Conservation (phyloP, 2,797 vertebrate genomes). For the Sparidentex hasta region DNA sequence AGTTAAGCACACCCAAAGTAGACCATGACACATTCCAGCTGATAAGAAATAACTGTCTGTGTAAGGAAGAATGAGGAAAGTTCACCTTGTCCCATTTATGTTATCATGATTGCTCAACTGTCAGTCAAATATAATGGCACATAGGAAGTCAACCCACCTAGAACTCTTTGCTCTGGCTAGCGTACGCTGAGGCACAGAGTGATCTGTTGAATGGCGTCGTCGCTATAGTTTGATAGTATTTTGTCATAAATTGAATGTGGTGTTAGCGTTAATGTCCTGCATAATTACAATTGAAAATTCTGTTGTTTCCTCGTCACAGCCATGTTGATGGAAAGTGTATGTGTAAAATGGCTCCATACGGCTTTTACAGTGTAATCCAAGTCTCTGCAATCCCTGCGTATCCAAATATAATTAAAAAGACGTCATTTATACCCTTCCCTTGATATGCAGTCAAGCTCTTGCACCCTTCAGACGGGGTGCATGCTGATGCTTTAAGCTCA, state of each 20-base stretch:
- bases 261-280: neutral
- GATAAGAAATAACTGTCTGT: slow-evolving; percentile 83
- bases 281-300: neutral
- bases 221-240: neutral
- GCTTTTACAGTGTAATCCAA: too few relatives aligned
- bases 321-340: too few relatives aligned
- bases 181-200: slow-evolving; percentile 45
- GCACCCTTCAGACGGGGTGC: too few relatives aligned
- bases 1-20: slow-evolving; percentile 83
- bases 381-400: too few relatives aligned
- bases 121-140: slow-evolving; percentile 82
- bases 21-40: slow-evolving; percentile 74
- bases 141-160: slow-evolving; percentile 53
- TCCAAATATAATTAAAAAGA: too few relatives aligned
- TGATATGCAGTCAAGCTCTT: too few relatives aligned
- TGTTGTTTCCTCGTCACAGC: too few relatives aligned
- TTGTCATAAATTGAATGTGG: neutral
- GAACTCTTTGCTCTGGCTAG: slow-evolving; percentile 30
- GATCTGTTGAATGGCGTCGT: slow-evolving; percentile 13
- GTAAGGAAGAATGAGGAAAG: slow-evolving; percentile 70
- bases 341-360: too few relatives aligned
- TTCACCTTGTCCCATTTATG: slow-evolving; percentile 83
- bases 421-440: too few relatives aligned
- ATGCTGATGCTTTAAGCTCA: too few relatives aligned
- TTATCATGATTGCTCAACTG: slow-evolving; percentile 81